Evolutionary conservation across 2,888 invertebrate genomes (phyloP), one percentile per base, ranked within the genome.

Genomic region (Aplocera efformata): DNA sequence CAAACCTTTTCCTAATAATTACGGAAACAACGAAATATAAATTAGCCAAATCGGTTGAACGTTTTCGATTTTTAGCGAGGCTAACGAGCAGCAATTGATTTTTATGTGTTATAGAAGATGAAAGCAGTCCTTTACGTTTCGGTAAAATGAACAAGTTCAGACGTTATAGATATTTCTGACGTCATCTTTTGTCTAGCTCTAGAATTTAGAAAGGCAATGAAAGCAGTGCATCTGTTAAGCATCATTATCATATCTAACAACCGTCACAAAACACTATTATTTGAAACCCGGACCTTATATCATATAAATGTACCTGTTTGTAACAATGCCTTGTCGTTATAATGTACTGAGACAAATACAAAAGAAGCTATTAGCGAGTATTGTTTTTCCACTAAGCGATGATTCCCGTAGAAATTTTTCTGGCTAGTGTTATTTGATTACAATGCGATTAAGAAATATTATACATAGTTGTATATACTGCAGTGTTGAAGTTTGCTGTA

Each of bases 321-420:
- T 49, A 50, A 48, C 53, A 42, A 48, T 51, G 32, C 30, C 29
- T 60, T 66, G 52, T 58, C 53, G 56, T 58, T 54, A 43, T 50
- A 56, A 58, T 58, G 48, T 44, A 47, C 37, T 48, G 34, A 32
- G 32, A 42, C 40, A 32, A 43, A 33, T 55, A 62, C 60, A 58
- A 63, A 60, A 56, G 56, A 53, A 42, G 53, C 54, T 50, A 63
- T 55, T 59, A 56, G 41, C 29, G 17, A 44, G 54, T 51, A 54
- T 60, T 60, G 59, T 59, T 40, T 50, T 40, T 39, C 43, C 37
- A 42, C 42, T 54, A 47, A 61, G 49, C 41, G 46, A 57, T 53
- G 44, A 46, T 35, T 58, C 50, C 40, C 42, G 3, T 41, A 46
- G 49, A 31, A 53, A 48, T 57, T 61, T 60, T 54, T 56, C 50